Evolutionary conservation across 2,113 vertebrate genomes (phyloP), one percentile per base, ranked within the genome.

Genomic region (Cepphus grylle): DNA sequence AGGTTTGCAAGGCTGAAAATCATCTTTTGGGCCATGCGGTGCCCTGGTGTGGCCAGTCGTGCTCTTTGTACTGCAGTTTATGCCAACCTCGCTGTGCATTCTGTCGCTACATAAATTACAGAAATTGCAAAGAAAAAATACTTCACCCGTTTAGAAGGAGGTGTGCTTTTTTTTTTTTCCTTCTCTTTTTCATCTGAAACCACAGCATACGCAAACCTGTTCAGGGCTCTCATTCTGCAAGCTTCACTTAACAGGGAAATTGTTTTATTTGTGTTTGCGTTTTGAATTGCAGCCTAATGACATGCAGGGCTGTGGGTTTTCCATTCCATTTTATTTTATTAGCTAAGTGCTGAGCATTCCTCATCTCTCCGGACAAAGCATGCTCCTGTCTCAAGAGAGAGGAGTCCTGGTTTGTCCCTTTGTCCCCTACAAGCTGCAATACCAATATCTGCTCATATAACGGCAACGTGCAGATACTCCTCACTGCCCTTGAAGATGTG

Each of bases 211-310:
- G 0, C 52, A 66, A 30, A 61, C 56, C 80, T 30, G 23, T 32
- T 49, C 70, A 19, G 70, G 42, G 26, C 23, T 91, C 62, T 70
- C 47, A 32, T 67, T 63, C 74, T 81, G 38, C 70, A 88, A 62
- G 88, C 88, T 81, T 85, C 80, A 53, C 58, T 95, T 86, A 40
- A 15, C 88, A 94, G 59, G 42, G 63, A 95, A 81, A 94, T 91
- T 36, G 70, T 88, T 91, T 73, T 85, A 88, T 91, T 91, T 88
- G 80, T 91, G 76, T 78, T 91, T 86, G 84, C 38, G 38, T 71
- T 95, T 81, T 72, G 94, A 95, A 88, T 56, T 2, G 8, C 88
- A 93, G 91, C 83, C 56, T 71, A 76, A 93, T 32, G 50, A 65
- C 2, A 17, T 80, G 50, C 80, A 88, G 58, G 30, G 52, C 70